Percentiles rank a stretch among this genome's conserved stretches.
phyloP scores from a whole-genome alignment of 2,113 vertebrate species.

The Alouatta palliata region DNA sequence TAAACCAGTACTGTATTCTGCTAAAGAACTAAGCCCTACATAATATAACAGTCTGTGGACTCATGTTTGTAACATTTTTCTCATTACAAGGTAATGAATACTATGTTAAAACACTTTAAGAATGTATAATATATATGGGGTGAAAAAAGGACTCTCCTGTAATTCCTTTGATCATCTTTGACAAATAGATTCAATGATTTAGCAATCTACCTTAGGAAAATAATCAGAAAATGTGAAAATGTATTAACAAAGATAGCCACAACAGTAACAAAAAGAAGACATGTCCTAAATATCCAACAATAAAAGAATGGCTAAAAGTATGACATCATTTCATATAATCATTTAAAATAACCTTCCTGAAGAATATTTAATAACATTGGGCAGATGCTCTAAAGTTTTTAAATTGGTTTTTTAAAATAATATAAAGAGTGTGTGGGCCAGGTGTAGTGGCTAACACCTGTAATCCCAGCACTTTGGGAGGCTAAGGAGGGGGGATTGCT shows the following conservation, averaged over 20 bases:
- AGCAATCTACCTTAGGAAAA: conserved; percentile 5
- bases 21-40: background rate
- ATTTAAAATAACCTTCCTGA: background rate
- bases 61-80: background rate
- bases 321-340: background rate
- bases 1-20: background rate
- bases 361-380: background rate
- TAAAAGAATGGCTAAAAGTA: background rate
- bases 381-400: background rate
- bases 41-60: background rate
- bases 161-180: background rate
- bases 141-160: background rate
- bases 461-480: too few relatives aligned
- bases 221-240: background rate
- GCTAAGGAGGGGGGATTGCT: too few relatives aligned
- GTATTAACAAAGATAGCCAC: background rate
- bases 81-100: background rate
- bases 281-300: background rate
- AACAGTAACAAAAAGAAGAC: background rate
- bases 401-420: background rate
- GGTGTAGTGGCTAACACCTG: too few relatives aligned
- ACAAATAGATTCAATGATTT: background rate
- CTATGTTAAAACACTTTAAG: background rate
- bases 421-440: background rate
- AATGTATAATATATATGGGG: background rate